phyloP scores from a whole-genome alignment of 2,797 vertebrate species.

The Pelodytes ibericus region DNA sequence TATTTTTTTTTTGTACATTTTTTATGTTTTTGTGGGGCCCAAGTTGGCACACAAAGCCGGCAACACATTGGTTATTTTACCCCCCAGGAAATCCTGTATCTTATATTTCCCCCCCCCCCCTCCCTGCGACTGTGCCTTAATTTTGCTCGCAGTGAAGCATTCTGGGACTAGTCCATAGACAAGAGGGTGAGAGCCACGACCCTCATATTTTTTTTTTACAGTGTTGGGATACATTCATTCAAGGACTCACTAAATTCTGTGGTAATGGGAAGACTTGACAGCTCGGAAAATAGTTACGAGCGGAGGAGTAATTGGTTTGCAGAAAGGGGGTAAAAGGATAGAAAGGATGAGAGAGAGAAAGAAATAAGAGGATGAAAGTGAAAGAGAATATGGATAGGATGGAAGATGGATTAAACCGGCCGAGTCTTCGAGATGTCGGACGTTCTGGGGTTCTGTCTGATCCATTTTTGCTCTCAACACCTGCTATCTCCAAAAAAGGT shows the following conservation, averaged over 20 bases:
- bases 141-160: not conserved
- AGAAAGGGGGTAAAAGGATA: constrained; percentile 32
- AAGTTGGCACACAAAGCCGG: too few species aligned
- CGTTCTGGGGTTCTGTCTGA: too few species aligned
- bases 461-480: too few species aligned
- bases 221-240: constrained; percentile 28
- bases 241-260: constrained; percentile 56
- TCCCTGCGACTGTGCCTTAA: too few species aligned
- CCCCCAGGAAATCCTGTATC: too few species aligned
- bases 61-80: too few species aligned
- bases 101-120: too few species aligned
- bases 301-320: constrained; percentile 56
- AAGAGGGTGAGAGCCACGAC: constrained; percentile 6
- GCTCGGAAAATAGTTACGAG: constrained; percentile 54
- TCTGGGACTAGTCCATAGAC: constrained; percentile 2
- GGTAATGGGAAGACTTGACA: constrained; percentile 53
- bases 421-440: too few species aligned
- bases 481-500: too few species aligned
- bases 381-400: not conserved
- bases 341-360: constrained; percentile 18
- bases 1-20: too few species aligned
- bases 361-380: constrained; percentile 44
- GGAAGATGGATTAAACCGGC: not conserved
- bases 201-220: constrained; percentile 35
- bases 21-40: too few species aligned